Evolutionary conservation across 2,113 vertebrate species (phyloP).

Genomic region (Aspiorhynchus laticeps): DNA sequence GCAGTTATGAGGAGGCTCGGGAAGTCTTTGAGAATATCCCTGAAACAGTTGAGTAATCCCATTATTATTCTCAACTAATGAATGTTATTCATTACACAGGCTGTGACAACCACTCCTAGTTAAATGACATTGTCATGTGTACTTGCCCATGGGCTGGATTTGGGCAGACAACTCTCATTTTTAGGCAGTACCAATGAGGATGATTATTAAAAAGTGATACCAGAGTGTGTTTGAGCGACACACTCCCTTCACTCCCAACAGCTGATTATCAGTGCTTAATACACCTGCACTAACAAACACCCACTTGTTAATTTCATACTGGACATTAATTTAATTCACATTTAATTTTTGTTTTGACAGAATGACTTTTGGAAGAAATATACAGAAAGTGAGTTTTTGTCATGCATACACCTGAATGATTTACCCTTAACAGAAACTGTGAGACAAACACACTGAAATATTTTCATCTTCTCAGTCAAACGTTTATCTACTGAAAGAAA

Average conservation of each 20-base stretch:
- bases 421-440: neutral
- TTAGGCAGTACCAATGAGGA: neutral
- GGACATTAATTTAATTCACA: neutral
- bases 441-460: neutral
- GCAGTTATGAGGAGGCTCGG: slow-evolving; percentile 92
- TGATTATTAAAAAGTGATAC: neutral
- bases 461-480: neutral
- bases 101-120: neutral
- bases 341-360: slow-evolving; percentile 69
- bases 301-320: neutral
- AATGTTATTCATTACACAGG: neutral
- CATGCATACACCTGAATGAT: neutral
- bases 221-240: neutral
- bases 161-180: neutral
- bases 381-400: slow-evolving; percentile 53
- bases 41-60: slow-evolving; percentile 80
- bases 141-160: slow-evolving; percentile 33
- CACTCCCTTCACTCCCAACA: neutral
- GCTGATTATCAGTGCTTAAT: neutral
- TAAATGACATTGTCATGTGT: neutral
- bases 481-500: slow-evolving; percentile 14
- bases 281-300: neutral
- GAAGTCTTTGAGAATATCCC: slow-evolving; percentile 88
- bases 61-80: neutral
- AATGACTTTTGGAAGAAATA: slow-evolving; percentile 87